phyloP scores from a whole-genome alignment of 2,797 vertebrate genomes.

The Sphenopsis melanotis region DNA sequence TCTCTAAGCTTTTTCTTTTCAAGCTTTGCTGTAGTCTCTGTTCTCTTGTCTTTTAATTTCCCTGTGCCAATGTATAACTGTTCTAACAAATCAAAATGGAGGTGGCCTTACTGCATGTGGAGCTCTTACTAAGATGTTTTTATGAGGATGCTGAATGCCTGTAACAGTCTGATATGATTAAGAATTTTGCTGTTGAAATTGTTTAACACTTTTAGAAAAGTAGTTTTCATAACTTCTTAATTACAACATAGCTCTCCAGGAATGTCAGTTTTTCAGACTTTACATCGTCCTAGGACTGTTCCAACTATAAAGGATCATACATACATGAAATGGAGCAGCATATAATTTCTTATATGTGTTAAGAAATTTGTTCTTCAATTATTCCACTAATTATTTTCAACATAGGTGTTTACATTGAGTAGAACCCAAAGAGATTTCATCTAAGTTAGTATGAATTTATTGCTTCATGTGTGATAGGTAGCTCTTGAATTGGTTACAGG shows the following conservation, averaged over 20 bases:
- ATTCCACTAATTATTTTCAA: background rate
- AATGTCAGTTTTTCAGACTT: background rate
- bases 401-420: background rate
- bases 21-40: background rate
- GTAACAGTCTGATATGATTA: background rate
- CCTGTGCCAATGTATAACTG: background rate
- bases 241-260: background rate
- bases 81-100: background rate
- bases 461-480: background rate
- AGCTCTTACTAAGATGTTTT: background rate
- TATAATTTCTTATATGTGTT: background rate
- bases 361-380: background rate
- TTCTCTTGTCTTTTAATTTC: background rate
- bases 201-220: background rate
- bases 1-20: conserved; percentile 2
- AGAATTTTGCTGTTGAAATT: background rate
- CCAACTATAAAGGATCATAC: background rate
- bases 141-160: background rate
- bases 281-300: background rate
- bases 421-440: background rate
- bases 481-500: background rate
- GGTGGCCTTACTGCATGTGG: background rate
- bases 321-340: background rate
- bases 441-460: background rate
- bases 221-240: background rate